Evolutionary conservation across 1,140 invertebrate species (phyloP), one percentile per base, ranked within the genome.

Genomic region (Trichogramma pretiosum): DNA sequence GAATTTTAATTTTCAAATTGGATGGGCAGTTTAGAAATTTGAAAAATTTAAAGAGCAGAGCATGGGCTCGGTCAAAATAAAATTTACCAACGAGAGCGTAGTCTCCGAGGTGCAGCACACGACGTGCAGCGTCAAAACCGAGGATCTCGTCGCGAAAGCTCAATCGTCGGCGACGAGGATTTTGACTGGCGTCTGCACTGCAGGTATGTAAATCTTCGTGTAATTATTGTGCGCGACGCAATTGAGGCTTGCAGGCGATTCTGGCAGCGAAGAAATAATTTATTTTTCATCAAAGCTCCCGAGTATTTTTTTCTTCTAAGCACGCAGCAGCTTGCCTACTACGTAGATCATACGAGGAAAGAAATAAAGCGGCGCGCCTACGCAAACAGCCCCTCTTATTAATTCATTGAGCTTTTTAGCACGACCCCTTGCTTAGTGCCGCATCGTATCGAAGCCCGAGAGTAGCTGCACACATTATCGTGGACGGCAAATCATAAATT

Each of bases 81-180:
- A 56, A 39, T 28, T 53, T 23, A 52, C 34, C 1, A 57, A 55
- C 26, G 55, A 56, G 24, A 58, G 55, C 38, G 59, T 59, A 11
- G 55, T 61, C 0, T 60, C 59, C 10, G 69, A 72, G 46, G 63
- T 60, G 16, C 67, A 72, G 26, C 57, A 66, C 26, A 62, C 70
- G 0, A 65, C 55, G 19, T 75, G 74, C 42, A 66, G 61, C 46
- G 68, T 75, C 19, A 63, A 58, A 5, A 72, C 68, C 0, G 60
- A 70, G 34, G 61, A 73, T 44, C 54, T 75, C n/a, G 58, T 70
- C 2, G 65, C 71, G 2, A 68, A 67, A 10, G 74, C 73, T 28
- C 61, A 67, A 52, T 64, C 72, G 2, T 74, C 69, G 1, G 64
- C 71, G 7, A 67, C 63, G 7, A 63, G 64, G 46, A 64, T 74